Evolutionary conservation across 2,888 invertebrate species (phyloP), one percentile per base, ranked within the genome.

Genomic region (Apotomis capreana): DNA sequence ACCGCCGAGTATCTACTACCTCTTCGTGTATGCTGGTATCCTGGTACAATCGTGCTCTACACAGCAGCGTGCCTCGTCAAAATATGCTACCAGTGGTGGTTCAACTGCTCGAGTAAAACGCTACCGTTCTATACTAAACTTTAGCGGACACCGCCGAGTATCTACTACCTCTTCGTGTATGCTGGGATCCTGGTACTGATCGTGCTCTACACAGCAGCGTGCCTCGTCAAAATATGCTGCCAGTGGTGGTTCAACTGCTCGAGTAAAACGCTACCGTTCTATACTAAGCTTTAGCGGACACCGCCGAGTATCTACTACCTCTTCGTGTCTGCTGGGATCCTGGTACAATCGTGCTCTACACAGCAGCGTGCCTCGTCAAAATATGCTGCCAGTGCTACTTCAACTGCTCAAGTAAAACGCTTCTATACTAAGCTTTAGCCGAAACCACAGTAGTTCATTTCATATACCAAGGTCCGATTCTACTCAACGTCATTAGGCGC

Each of bases 121-220:
- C 13, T 70, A n/a, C n/a, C n/a, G n/a, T n/a, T 70, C 44, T 60
- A 70, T 49, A 62, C 13, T 12, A 69, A 69, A 36, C 69, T 62
- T 54, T 61, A 68, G 54, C 52, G 3, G 40, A 40, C 1, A 40
- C 40, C 3, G n/a, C n/a, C n/a, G n/a, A n/a, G n/a, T n/a, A n/a
- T n/a, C n/a, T n/a, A n/a, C n/a, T n/a, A n/a, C n/a, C n/a, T n/a
- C n/a, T n/a, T n/a, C n/a, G n/a, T n/a, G n/a, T n/a, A n/a, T n/a
- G n/a, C n/a, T n/a, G 81, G 85, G 4, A 79, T 94, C 55, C 77
- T 86, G 51, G 52, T 79, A 4, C 55, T 76, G 2, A 58, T 77
- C 4, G 0, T 49, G 8, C 8, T 51, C 3, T 67, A 40, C 26
- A 5, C 55, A 5, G 10, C n/a, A 3, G 60, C 46, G 37, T 67